phyloP scores from a whole-genome alignment of 2,113 vertebrate genomes.

The Lucifuga dentata region DNA sequence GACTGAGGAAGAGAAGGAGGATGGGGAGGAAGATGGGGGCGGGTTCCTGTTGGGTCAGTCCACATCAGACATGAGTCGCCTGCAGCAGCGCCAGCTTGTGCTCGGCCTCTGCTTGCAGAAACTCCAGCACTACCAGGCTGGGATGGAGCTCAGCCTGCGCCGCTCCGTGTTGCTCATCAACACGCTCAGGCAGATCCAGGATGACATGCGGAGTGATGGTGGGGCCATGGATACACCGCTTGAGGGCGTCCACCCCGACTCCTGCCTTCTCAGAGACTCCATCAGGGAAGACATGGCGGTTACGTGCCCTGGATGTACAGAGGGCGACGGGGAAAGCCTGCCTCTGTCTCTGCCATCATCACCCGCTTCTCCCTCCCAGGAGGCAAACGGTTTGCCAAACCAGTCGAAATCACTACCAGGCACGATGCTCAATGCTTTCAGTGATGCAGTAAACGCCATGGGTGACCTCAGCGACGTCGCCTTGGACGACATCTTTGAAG shows the following conservation, averaged over 20 bases:
- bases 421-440: conserved; percentile 71
- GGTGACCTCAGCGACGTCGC: conserved; percentile 89
- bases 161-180: conserved; percentile 90
- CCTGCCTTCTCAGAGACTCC: conserved; percentile 65
- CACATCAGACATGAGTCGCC: conserved; percentile 72
- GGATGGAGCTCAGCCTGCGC: conserved; percentile 88
- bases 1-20: conserved; percentile 76
- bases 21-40: background rate
- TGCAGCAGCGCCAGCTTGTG: conserved; percentile 88
- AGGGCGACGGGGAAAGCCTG: conserved; percentile 60
- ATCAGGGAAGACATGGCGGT: conserved; percentile 76
- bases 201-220: conserved; percentile 80
- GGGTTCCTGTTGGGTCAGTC: conserved; percentile 9
- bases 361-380: conserved; percentile 38
- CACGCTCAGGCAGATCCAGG: conserved; percentile 88
- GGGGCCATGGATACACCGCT: conserved; percentile 29
- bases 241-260: conserved; percentile 57
- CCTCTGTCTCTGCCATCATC: background rate
- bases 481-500: conserved; percentile 90
- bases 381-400: conserved; percentile 34
- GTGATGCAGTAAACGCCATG: conserved; percentile 86
- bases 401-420: conserved; percentile 66
- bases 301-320: conserved; percentile 76
- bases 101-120: conserved; percentile 90
- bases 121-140: conserved; percentile 85